Base-by-base conservation (phyloP, 2,888 invertebrate species). In the Machimus rusticus region DNA sequence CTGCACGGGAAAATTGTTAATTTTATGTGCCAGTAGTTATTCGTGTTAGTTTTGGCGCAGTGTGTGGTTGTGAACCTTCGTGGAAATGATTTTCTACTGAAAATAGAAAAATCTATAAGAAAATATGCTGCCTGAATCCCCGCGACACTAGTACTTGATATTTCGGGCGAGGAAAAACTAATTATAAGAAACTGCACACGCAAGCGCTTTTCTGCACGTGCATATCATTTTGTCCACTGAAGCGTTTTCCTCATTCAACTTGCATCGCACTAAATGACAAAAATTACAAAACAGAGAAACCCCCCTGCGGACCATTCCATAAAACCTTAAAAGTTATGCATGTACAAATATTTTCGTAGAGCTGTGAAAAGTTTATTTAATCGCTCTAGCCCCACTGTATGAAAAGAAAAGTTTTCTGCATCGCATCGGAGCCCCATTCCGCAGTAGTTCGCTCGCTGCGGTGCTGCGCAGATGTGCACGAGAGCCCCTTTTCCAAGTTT, bases 101-200 rank as follows among this genome's bases (percentile, higher is more conserved):
- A 78, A 78, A 78, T 78, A 43, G 78, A 78, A 78, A 78, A 78
- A 78, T 78, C 78, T 39, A 78, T 78, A 78, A 77, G 28, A 76
- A 74, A 76, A 19, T 76, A 34, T 39, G 37, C 76, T 28, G 3
- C 37, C 12, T 31, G 37, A 76, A 9, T 46, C 19, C 39, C 39
- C 2, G 6, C 37, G 66, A 28, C 51, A 51, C 51, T 19, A 19
- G n/a, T 2, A 51, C n/a, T 51, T 51, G 51, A 51, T n/a, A n/a
- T 51, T 51, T 6, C 66, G 37, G 31, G n/a, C 76, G 43, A 23
- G 12, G 66, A 66, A 78, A 19, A 78, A 39, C 46, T 39, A 78
- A 78, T 37, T 39, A 46, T 78, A 78, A 46, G 78, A 79, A 51
- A 79, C 79, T 79, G 51, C 51, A 51, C 79, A 79, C 79, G 79